These are phyloP conservation scores for Buphagus erythrorhynchus DNA, from an alignment of 2,797 vertebrate genomes.

Conservation along the genomic window DNA sequence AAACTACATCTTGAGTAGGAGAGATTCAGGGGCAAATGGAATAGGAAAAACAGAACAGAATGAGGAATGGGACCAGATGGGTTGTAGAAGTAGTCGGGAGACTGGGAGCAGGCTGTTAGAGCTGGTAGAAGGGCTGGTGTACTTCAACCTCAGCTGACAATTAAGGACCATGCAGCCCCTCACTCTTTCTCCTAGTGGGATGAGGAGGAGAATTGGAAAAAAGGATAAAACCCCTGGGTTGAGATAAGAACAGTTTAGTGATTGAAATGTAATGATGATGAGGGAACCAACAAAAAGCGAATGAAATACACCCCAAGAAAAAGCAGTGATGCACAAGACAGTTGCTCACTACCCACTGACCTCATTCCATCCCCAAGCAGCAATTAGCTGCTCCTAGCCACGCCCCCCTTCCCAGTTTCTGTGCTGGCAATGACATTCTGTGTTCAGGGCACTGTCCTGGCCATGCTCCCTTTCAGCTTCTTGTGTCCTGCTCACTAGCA, in stretches of 20 bases:
- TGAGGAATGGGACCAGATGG: not conserved
- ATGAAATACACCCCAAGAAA: not conserved
- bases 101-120: not conserved
- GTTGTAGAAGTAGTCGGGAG: not conserved
- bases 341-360: not conserved
- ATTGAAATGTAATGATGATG: not conserved
- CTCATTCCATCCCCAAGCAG: not conserved
- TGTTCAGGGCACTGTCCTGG: not conserved
- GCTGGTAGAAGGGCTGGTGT: not conserved
- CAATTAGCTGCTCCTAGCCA: not conserved
- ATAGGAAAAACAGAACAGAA: not conserved
- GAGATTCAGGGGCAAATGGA: not conserved
- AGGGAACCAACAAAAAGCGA: not conserved
- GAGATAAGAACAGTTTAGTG: not conserved
- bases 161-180: not conserved
- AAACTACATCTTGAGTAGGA: not conserved
- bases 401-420: not conserved
- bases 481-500: not conserved
- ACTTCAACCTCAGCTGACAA: not conserved
- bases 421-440: not conserved
- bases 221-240: not conserved
- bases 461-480: accelerated
- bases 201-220: not conserved
- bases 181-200: too few relatives aligned
- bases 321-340: not conserved